Evolutionary conservation across 1,140 invertebrate species (phyloP), one percentile per base, ranked within the genome.

Genomic region (Drosophila pseudoobscura): DNA sequence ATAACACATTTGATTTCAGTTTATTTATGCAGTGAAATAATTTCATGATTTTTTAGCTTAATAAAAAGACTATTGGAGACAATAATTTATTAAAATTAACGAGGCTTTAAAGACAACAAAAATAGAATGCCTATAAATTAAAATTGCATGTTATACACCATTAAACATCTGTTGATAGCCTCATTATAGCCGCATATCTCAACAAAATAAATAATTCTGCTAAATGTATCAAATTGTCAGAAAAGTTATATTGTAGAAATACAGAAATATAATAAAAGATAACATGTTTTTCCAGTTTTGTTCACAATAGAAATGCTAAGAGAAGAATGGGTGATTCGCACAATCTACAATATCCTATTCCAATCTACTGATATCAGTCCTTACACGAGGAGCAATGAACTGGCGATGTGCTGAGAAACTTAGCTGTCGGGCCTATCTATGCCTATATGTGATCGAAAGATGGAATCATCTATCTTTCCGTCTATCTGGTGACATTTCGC

Each of bases 111-210:
- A 1, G 31, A 13, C 63, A 50, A 69, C 22, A 56, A 39, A 55
- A 49, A 35, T 26, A 13, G 22, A 65, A 20, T 35, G 62, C 31
- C 35, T 29, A 47, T 43, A 69, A 68, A 49, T 56, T 4, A 15
- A 17, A 50, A 50, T 69, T 68, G 11, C 5, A 39, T 39, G 35
- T 13, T 47, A 68, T 68, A 50, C 50, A 26, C 51, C 63, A 49
- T 47, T 49, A 43, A 66, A 68, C 29, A 22, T 43, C 17, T 68
- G 17, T 11, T 22, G 15, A 44, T 64, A 17, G 44, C 22, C 44
- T 13, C 43, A 43, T 56, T 31, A 68, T 56, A 39, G 35, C 35
- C 35, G 51, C 9, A 68, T 56, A 69, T 57, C 56, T 50, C 51
- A 69, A 41, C 51, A 50, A 35, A 31, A 56, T 69, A 69, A 57